Base-by-base conservation (phyloP, 2,797 vertebrate genomes). In the Orestias chungarensis region DNA sequence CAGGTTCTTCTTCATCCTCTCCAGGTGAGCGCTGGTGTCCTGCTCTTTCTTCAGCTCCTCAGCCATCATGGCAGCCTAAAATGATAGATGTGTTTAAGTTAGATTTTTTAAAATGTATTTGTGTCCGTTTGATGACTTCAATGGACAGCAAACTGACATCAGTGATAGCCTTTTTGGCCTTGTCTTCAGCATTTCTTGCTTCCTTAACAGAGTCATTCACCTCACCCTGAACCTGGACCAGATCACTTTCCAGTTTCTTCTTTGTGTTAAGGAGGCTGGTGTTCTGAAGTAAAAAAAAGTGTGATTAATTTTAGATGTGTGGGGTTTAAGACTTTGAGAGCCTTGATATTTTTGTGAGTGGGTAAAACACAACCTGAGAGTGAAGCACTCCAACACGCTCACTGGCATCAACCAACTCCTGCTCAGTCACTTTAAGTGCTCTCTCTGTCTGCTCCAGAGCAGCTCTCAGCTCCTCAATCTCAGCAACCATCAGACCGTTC, bases 161-260 rank as follows among this genome's bases (percentile, higher is more conserved):
- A 54, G 95, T 97, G 81, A 98, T 96, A 0, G 96, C 96, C 81
- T 97, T 97, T 87, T 96, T 97, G 84, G 96, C 96, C 71, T 97
- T 98, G 43, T 97, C 96, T 57, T 96, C 96, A 44, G 96, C 96
- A n/a, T 97, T 96, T 76, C 94, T 94, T 78, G 96, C 92, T 79
- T 97, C 96, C 82, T 97, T 95, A 44, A 69, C 73, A 5, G 91
- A 81, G 72, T 96, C 95, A 23, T 97, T 95, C 18, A 96, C 91
- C 82, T 97, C 96, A 42, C 87, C 90, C 83, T 96, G 96, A 75
- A 96, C 83, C 59, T 96, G 95, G 65, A 92, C 88, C 61, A 97
- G 80, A 76, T 96, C 96, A 50, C 84, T 44, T 80, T 97, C 96
- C 82, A 97, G 83, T 84, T 96, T 97, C 86, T 95, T 97, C 91